Conservation (phyloP, 2,113 vertebrate genomes). For the Amphiprion percula region DNA sequence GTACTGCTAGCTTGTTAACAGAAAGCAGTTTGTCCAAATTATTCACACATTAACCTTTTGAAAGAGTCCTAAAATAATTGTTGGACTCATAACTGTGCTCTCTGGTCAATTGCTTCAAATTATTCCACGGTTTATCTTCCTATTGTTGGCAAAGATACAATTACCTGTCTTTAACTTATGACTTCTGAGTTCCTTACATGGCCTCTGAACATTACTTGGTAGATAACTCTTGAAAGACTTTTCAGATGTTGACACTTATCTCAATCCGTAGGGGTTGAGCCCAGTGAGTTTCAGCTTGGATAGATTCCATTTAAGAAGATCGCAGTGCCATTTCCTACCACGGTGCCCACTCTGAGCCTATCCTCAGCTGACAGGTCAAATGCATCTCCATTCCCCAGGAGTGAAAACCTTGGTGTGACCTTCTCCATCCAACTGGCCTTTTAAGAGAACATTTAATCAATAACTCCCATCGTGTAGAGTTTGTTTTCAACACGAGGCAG, state of each 20-base stretch:
- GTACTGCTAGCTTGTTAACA: conserved; percentile 27
- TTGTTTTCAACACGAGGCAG: conserved; percentile 54
- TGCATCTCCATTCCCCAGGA: conserved; percentile 58
- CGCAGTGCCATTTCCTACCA: conserved; percentile 22
- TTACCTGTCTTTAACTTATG: conserved; percentile 11
- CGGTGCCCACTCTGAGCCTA: conserved; percentile 42
- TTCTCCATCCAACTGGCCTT: conserved; percentile 63
- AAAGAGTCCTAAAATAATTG: conserved; percentile 43
- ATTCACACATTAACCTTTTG: conserved; percentile 56
- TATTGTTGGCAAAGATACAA: conserved; percentile 5
- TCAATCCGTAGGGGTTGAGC: conserved; percentile 24
- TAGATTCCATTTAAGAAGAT: conserved; percentile 60
- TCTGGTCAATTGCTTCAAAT: conserved; percentile 33
- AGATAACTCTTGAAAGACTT: conserved; percentile 48
- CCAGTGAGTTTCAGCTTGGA: conserved; percentile 57
- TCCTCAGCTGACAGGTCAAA: conserved; percentile 67
- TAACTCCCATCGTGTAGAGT: conserved; percentile 58
- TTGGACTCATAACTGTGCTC: conserved; percentile 20
- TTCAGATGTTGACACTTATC: conserved; percentile 31
- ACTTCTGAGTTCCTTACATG: neutral
- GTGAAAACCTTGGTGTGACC: conserved; percentile 71
- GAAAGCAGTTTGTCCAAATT: conserved; percentile 35
- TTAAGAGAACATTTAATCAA: conserved; percentile 76
- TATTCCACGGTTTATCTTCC: conserved; percentile 21
- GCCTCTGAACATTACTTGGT: conserved; percentile 1